Evolutionary conservation across 2,113 vertebrate genomes (phyloP).

Genomic region (Chloebia gouldiae): DNA sequence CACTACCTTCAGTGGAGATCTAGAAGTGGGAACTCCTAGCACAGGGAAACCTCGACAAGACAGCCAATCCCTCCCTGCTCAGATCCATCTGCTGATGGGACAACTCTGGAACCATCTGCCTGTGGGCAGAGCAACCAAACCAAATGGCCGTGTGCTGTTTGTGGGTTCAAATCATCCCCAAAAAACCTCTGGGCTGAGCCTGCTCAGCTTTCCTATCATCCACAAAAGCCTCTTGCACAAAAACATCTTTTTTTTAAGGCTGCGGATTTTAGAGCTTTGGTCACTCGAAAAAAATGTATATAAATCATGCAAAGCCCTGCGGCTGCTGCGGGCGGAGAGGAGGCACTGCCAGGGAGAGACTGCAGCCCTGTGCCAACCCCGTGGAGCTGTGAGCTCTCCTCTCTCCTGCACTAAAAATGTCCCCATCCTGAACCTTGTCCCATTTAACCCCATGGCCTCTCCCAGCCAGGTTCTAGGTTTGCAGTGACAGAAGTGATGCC

Average conservation of each 20-base stretch:
- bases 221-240: background rate
- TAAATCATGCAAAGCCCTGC: background rate
- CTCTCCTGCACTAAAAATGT: background rate
- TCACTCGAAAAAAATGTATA: conserved; percentile 45
- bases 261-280: background rate
- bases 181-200: background rate
- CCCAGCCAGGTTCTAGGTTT: background rate
- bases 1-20: background rate
- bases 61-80: background rate
- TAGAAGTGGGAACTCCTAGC: background rate
- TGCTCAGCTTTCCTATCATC: background rate
- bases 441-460: background rate
- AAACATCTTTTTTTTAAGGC: background rate
- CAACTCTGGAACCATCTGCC: background rate
- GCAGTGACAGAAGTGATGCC: background rate
- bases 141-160: accelerated
- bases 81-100: background rate
- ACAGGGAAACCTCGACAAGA: background rate
- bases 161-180: background rate
- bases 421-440: background rate
- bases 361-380: conserved; percentile 1
- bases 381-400: background rate
- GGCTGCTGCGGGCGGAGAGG: background rate
- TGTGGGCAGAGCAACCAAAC: background rate
- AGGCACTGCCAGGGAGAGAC: background rate